A percentile compares a stretch with the other conserved stretches of the same genome.
phyloP scores from a whole-genome alignment of 2,888 invertebrate genomes.

The Xylocampa areola region DNA sequence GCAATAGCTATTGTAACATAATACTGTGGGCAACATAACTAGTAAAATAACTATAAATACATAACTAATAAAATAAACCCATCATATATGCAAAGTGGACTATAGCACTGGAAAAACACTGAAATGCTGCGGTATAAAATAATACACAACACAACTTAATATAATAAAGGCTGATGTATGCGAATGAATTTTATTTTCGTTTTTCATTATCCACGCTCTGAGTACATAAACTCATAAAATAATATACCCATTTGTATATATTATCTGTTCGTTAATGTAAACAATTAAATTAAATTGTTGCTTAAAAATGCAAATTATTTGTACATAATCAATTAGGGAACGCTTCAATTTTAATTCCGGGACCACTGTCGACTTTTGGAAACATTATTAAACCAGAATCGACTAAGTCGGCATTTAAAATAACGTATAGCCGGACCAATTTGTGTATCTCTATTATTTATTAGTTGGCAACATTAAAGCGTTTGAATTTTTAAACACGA shows the following conservation, averaged over 20 bases:
- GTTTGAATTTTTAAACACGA: constrained; percentile 15
- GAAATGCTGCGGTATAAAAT: not conserved
- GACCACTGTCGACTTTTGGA: not conserved
- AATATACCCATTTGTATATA: constrained; percentile 8
- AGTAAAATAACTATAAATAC: not conserved
- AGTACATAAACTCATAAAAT: not conserved
- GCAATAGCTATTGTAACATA: no score
- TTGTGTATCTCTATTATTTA: constrained; percentile 10
- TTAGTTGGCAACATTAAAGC: constrained; percentile 12
- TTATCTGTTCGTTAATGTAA: constrained; percentile 22
- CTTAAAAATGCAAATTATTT: constrained; percentile 37
- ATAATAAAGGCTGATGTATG: not conserved
- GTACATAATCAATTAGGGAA: constrained; percentile 18
- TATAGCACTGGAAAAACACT: not conserved
- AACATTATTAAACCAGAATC: constrained; percentile 27
- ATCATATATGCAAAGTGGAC: not conserved
- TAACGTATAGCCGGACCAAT: constrained; percentile 4
- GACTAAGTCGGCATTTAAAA: constrained; percentile 7
- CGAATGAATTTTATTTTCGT: not conserved
- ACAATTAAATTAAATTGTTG: constrained; percentile 20
- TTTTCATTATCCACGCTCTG: not conserved
- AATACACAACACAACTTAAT: not conserved
- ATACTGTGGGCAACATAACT: no score
- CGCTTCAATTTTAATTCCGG: constrained; percentile 6
- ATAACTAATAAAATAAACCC: not conserved